These are phyloP conservation scores for Tryphoninae sp. DNA, from an alignment of 2,888 invertebrate species.

Conservation along the genomic window DNA sequence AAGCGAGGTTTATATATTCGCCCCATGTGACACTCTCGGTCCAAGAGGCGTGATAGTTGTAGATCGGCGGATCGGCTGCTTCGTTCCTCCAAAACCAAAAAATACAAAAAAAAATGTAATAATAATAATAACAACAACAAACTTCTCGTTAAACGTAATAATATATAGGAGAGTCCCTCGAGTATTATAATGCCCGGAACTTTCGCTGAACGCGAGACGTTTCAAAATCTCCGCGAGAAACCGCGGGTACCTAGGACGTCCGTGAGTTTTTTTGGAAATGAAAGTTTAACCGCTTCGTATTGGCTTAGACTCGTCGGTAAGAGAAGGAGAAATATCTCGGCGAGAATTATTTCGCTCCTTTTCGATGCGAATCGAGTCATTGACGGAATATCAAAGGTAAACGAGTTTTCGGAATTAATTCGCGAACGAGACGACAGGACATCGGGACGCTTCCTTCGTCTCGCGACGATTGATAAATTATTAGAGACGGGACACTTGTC, in stretches of 20 bases:
- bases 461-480: neutral
- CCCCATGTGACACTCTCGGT: conserved; percentile 85
- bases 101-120: conserved; percentile 13
- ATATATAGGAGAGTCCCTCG: too few relatives aligned
- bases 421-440: neutral
- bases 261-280: conserved; percentile 12
- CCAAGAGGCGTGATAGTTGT: conserved; percentile 85
- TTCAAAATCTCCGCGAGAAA: neutral
- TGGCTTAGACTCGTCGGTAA: neutral
- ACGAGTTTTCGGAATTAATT: conserved; percentile 55
- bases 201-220: conserved; percentile 1
- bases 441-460: neutral
- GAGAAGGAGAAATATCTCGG: neutral
- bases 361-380: neutral
- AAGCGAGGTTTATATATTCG: conserved; percentile 78
- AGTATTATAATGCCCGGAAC: neutral
- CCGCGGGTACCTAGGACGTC: neutral
- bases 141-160: neutral
- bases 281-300: conserved; percentile 12
- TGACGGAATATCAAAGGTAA: conserved; percentile 17
- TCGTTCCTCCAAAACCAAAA: conserved; percentile 65
- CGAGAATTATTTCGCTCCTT: neutral
- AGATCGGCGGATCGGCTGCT: conserved; percentile 81
- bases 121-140: neutral
- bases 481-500: neutral